These are phyloP conservation scores for Parambassis ranga DNA, from an alignment of 2,797 vertebrate genomes.

Conservation along the genomic window DNA sequence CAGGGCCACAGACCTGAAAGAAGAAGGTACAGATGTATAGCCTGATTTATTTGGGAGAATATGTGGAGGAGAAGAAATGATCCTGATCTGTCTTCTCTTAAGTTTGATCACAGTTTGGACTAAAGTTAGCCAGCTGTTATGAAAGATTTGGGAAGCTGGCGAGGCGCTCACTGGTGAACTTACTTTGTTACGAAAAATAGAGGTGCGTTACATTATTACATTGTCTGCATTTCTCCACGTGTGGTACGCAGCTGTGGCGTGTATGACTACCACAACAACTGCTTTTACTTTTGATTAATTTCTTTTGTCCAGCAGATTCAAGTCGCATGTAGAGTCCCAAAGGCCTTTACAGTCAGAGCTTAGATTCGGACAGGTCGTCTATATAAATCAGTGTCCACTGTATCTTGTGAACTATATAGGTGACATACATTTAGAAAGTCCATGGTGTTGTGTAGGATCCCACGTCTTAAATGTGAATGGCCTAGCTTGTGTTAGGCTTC, in stretches of 20 bases:
- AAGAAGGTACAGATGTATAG: neutral
- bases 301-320: too few relatives aligned
- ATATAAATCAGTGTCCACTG: too few relatives aligned
- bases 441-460: neutral
- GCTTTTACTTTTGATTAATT: too few relatives aligned
- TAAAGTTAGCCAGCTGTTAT: slow-evolving; percentile 37
- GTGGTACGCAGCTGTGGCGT: too few relatives aligned
- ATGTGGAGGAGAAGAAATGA: neutral
- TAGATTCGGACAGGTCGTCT: too few relatives aligned
- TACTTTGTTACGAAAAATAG: neutral
- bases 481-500: too few relatives aligned
- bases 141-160: neutral
- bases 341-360: too few relatives aligned
- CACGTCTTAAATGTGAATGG: neutral
- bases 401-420: too few relatives aligned
- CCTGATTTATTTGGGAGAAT: neutral
- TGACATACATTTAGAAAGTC: too few relatives aligned
- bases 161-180: neutral
- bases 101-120: neutral
- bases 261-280: too few relatives aligned
- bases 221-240: too few relatives aligned
- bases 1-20: neutral
- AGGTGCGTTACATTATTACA: neutral
- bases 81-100: neutral
- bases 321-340: too few relatives aligned